Conservation (phyloP, 2,888 invertebrate species). For the Monoplex corrugatus region DNA sequence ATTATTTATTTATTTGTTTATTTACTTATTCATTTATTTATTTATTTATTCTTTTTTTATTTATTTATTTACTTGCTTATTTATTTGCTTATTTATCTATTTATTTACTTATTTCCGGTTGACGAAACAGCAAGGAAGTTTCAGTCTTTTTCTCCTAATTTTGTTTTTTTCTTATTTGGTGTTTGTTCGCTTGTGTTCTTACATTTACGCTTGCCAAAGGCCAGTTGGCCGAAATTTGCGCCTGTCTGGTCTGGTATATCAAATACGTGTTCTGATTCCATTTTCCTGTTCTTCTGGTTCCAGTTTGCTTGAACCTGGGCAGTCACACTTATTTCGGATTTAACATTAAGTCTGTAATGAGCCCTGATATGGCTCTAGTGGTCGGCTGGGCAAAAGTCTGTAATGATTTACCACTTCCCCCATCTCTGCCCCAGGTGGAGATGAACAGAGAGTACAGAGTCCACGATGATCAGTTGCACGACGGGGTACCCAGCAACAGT, state of each 20-base stretch:
- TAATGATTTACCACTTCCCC: too few species aligned
- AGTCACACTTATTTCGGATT: too few species aligned
- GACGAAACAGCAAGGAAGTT: too few species aligned
- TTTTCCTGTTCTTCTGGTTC: neutral
- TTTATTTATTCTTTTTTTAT: neutral
- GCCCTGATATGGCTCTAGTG: too few species aligned
- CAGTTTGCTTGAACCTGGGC: neutral
- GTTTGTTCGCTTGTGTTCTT: too few species aligned
- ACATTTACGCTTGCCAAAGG: too few species aligned
- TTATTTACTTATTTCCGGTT: neutral
- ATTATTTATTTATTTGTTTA: neutral
- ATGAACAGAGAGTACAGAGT: constrained; percentile 81
- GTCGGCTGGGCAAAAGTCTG: too few species aligned
- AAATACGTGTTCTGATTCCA: neutral
- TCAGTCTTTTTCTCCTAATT: too few species aligned
- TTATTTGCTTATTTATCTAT: neutral
- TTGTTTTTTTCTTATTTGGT: too few species aligned
- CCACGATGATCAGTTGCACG: constrained; percentile 79
- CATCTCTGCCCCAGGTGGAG: constrained; percentile 81
- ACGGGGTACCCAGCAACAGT: constrained; percentile 77
- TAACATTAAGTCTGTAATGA: too few species aligned
- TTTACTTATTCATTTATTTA: neutral
- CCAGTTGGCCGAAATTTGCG: too few species aligned
- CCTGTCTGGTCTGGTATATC: too few species aligned
- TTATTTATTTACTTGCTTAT: neutral